Percentiles rank a stretch among this genome's conserved stretches.
phyloP scores from a whole-genome alignment of 2,113 vertebrate genomes.

The Thalassarche chlororhynchos region DNA sequence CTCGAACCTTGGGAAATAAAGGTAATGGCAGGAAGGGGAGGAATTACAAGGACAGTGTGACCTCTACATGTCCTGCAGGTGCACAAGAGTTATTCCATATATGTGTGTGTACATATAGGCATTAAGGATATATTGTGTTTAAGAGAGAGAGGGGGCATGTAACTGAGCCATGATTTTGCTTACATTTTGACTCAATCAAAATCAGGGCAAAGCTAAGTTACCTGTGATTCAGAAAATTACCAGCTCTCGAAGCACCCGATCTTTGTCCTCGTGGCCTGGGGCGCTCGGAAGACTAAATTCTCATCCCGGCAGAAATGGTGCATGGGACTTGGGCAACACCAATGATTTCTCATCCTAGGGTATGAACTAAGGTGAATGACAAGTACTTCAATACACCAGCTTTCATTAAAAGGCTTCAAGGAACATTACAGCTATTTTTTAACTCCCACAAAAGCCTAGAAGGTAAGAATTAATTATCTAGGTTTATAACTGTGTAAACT shows the following conservation, averaged over 20 bases:
- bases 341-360: background rate
- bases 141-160: background rate
- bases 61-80: conserved; percentile 41
- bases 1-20: conserved; percentile 21
- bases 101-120: background rate
- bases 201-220: background rate
- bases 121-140: background rate
- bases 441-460: conserved; percentile 46
- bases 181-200: background rate
- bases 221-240: background rate
- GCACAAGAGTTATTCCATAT: background rate
- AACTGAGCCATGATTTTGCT: background rate
- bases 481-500: conserved; percentile 50
- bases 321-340: background rate
- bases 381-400: background rate
- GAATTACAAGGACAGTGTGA: conserved; percentile 26
- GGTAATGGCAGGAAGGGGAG: conserved; percentile 28
- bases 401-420: conserved; percentile 17
- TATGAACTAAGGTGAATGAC: background rate
- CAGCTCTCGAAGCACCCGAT: background rate
- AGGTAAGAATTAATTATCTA: conserved; percentile 57
- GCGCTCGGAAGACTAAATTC: background rate
- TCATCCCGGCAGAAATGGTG: background rate
- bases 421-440: conserved; percentile 37
- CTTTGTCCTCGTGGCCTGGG: background rate